Conservation (phyloP, 2,797 vertebrate species). For the Darevskia nairensis region DNA sequence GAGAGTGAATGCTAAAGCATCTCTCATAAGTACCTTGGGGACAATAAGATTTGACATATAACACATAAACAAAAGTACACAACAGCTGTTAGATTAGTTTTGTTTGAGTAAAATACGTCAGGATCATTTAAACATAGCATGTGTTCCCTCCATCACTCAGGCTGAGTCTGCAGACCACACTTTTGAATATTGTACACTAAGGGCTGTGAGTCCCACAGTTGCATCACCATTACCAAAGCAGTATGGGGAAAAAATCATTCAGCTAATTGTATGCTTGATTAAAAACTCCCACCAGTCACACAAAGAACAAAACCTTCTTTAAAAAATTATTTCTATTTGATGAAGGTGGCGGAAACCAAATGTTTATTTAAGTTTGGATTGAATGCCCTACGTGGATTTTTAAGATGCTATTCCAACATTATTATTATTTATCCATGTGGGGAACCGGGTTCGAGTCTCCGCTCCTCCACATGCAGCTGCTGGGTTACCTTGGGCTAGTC, state of each 20-base stretch:
- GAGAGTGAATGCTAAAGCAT: conserved; percentile 84
- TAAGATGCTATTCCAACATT: neutral
- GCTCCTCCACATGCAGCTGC: too few species aligned
- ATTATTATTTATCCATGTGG: neutral
- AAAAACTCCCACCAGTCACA: neutral
- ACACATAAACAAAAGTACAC: conserved; percentile 80
- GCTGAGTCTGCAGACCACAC: conserved; percentile 30
- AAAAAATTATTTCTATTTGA: conserved; percentile 22
- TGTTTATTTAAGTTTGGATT: neutral
- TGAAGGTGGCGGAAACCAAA: neutral
- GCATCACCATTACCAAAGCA: neutral
- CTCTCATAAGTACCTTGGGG: conserved; percentile 79
- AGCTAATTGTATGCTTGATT: neutral
- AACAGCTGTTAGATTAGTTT: conserved; percentile 81
- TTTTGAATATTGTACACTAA: conserved; percentile 35
- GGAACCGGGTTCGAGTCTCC: too few species aligned
- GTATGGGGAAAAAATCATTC: conserved; percentile 12
- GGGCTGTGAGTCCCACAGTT: conserved; percentile 29
- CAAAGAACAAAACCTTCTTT: neutral
- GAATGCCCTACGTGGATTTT: neutral
- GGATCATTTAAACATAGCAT: conserved; percentile 52
- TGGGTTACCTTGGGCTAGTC: too few species aligned
- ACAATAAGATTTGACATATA: conserved; percentile 79
- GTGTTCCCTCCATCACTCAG: conserved; percentile 42
- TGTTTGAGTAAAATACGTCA: conserved; percentile 71